Evolutionary conservation across 2,797 vertebrate genomes (phyloP).

Genomic region (Propithecus deckenii): DNA sequence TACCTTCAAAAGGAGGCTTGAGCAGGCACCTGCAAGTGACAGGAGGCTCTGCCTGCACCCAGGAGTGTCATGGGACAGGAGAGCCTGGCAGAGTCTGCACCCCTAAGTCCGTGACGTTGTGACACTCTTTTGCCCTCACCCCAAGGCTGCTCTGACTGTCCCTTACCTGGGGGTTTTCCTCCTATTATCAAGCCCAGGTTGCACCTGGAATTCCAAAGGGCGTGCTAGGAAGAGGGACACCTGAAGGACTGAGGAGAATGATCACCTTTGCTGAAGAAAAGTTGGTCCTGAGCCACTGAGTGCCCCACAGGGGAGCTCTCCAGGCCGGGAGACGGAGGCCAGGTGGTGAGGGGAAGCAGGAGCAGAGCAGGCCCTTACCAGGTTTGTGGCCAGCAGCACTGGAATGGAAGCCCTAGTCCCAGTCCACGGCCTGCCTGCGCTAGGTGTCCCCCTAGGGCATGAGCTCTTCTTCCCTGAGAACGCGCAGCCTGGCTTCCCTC

Average conservation of each 20-base stretch:
- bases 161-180: not conserved
- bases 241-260: not conserved
- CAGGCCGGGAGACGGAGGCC: not conserved
- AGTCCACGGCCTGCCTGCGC: too few species aligned
- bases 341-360: not conserved
- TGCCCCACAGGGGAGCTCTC: rapidly evolving
- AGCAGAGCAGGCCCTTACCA: too few species aligned
- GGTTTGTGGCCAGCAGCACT: not conserved
- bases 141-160: not conserved
- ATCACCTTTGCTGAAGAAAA: not conserved
- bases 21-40: too few species aligned
- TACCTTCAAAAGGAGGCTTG: not conserved
- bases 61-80: not conserved
- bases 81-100: not conserved
- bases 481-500: not conserved
- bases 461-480: not conserved
- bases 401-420: not conserved
- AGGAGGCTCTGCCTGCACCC: not conserved
- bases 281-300: not conserved
- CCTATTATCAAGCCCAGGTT: not conserved
- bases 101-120: not conserved
- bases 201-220: not conserved
- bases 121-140: not conserved
- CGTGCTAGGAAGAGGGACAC: not conserved
- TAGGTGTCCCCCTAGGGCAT: not conserved